Conservation (phyloP, 2,797 vertebrate species). For the Pangasius djambal region DNA sequence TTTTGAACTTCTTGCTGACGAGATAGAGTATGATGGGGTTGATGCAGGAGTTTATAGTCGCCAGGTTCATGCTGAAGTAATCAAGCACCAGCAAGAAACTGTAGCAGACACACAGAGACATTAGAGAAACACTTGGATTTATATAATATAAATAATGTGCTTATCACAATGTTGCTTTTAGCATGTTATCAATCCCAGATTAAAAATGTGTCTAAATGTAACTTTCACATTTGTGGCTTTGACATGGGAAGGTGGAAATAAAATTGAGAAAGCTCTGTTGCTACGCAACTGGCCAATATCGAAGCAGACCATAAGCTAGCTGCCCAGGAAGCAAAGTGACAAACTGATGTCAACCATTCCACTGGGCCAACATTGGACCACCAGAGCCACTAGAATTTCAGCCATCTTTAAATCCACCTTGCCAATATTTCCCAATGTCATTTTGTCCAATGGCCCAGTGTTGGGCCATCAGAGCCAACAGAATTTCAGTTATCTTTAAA, state of each 20-base stretch:
- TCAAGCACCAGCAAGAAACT: conserved; percentile 92
- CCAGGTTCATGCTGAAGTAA: conserved; percentile 90
- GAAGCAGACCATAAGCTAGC: neutral
- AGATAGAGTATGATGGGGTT: conserved; percentile 94
- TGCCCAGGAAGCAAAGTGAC: neutral
- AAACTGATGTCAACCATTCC: neutral
- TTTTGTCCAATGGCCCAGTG: neutral
- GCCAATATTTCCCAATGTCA: neutral
- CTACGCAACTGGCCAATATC: neutral
- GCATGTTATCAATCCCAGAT: neutral
- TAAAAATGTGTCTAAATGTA: neutral
- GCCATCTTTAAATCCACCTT: neutral
- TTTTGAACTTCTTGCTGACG: conserved; percentile 97
- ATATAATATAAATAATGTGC: neutral
- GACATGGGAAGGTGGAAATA: neutral
- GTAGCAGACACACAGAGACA: conserved; percentile 5
- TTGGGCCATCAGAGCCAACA: neutral
- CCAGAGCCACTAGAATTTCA: neutral
- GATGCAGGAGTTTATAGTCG: conserved; percentile 96
- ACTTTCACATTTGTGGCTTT: neutral
- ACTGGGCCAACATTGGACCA: neutral
- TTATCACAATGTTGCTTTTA: neutral
- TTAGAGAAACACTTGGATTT: neutral
- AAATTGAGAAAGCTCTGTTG: neutral
- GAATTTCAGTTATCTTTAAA: neutral